Conservation (phyloP, 2,888 invertebrate species). For the Ligdia adustata region DNA sequence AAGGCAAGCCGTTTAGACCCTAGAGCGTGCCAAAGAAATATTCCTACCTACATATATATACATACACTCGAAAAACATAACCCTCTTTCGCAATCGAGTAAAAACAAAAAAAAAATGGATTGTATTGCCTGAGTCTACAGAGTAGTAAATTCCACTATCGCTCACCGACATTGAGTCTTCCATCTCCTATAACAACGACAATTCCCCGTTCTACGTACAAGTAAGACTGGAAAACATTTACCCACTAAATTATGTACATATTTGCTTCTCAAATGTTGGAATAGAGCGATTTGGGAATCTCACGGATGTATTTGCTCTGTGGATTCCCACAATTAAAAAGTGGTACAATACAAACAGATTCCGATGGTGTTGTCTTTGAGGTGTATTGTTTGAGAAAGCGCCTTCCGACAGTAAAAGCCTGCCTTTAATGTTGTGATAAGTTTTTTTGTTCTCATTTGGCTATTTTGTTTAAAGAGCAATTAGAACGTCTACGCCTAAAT, state of each 20-base stretch:
- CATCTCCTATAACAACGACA: slow-evolving; percentile 38
- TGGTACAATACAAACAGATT: slow-evolving; percentile 30
- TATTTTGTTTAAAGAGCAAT: too few species aligned
- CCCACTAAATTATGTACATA: slow-evolving; percentile 57
- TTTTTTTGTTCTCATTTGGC: too few species aligned
- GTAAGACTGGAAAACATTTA: slow-evolving; percentile 58
- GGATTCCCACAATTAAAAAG: slow-evolving; percentile 44
- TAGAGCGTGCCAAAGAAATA: too few species aligned
- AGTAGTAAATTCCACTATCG: slow-evolving; percentile 7
- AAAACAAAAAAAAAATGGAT: too few species aligned
- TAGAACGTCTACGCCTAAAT: too few species aligned
- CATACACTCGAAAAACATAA: too few species aligned
- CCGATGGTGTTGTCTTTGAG: slow-evolving; percentile 19
- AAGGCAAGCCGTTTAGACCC: too few species aligned
- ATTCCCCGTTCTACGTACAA: slow-evolving; percentile 50
- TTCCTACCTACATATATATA: too few species aligned
- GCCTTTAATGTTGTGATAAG: too few species aligned
- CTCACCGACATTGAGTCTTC: slow-evolving; percentile 52
- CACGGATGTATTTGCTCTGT: slow-evolving; percentile 39
- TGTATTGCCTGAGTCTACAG: too few species aligned
- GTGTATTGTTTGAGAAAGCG: slow-evolving; percentile 22
- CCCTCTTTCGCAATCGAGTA: too few species aligned
- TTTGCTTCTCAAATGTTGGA: slow-evolving; percentile 60
- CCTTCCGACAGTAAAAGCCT: too few species aligned
- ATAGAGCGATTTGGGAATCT: slow-evolving; percentile 56